Percentiles rank a stretch among this genome's conserved stretches.
phyloP scores from a whole-genome alignment of 2,797 vertebrate species.

The Chromobotia macracanthus region DNA sequence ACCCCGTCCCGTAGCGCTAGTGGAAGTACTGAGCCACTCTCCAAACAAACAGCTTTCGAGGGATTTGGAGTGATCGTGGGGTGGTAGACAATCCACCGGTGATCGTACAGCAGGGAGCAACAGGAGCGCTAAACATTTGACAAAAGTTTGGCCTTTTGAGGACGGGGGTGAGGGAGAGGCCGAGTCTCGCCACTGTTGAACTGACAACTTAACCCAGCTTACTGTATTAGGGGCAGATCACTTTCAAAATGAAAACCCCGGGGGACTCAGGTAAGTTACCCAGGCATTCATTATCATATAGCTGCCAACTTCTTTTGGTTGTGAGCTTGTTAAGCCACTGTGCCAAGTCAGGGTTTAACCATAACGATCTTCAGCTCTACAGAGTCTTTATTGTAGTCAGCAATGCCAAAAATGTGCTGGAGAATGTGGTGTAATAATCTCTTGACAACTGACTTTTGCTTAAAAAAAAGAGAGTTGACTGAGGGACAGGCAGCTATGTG shows the following conservation, averaged over 20 bases:
- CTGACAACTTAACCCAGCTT: constrained; percentile 32
- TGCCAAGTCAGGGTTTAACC: not conserved
- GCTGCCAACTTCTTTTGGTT: constrained; percentile 7
- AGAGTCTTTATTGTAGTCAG: not conserved
- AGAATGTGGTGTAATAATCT: not conserved
- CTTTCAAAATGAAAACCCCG: constrained; percentile 77
- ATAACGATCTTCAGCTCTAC: not conserved
- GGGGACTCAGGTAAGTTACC: constrained; percentile 77
- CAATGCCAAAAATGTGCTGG: not conserved
- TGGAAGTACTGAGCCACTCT: constrained; percentile 27
- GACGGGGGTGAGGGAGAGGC: constrained; percentile 37
- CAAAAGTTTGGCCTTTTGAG: constrained; percentile 46
- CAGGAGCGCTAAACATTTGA: constrained; percentile 28
- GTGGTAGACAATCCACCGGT: not conserved
- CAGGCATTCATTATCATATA: constrained; percentile 13
- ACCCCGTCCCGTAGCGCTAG: constrained; percentile 39
- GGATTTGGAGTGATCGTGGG: not conserved
- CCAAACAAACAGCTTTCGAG: constrained; percentile 21
- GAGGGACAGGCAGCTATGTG: not conserved
- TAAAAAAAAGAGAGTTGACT: constrained; percentile 8
- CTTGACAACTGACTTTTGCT: not conserved
- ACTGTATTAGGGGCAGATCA: constrained; percentile 16
- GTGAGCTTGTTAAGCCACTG: not conserved
- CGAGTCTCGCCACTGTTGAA: constrained; percentile 28
- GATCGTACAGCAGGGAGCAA: constrained; percentile 27